Base-by-base conservation (phyloP, 2,888 invertebrate genomes). In the Mimumesa dahlbomi region DNA sequence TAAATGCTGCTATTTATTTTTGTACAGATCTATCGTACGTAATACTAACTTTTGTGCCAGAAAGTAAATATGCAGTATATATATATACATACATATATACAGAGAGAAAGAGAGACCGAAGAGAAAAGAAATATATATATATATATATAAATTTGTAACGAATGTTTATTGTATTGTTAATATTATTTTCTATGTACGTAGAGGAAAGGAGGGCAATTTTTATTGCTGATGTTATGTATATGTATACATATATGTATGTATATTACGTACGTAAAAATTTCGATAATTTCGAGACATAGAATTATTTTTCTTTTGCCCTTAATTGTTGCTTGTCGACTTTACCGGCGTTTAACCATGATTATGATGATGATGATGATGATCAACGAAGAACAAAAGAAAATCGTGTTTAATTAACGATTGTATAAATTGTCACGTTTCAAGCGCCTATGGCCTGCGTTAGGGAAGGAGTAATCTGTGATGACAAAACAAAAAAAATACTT, bases 1-100 rank as follows among this genome's bases (percentile, higher is more conserved):
- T 84, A 83, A 81, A 84, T 85, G 81, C 81, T 83, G 82, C 82
- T 82, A 85, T 85, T 88, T 88, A 88, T 88, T 88, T 88, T 88
- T 88, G 83, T 88, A 88, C 84, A 88, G 85, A 87, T 86, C 84
- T 87, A 85, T 81, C 71, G 71, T 71, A 50, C 42, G 77, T 78
- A 84, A 84, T 75, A 79, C 79, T 84, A 82, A 86, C 81, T 82
- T 84, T 82, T 84, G 86, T 86, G 88, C 87, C 86, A 88, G 84
- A 87, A 77, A 77, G 75, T 76, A 77, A 70, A 81, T 13, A 69
- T 22, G 69, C 62, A 65, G 75, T 69, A 71, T 71, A 69, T 59
- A 58, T 72, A 73, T 49, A 71, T 72, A 75, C 64, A 81, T 67
- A 71, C 67, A 68, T 62, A 59, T 73, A 73, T 48, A 68, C 66